Percentiles rank a stretch among this genome's conserved stretches.
These are phyloP conservation scores for Microcebus griseorufus DNA, from an alignment of 2,113 vertebrate genomes.

Conservation along the genomic window DNA sequence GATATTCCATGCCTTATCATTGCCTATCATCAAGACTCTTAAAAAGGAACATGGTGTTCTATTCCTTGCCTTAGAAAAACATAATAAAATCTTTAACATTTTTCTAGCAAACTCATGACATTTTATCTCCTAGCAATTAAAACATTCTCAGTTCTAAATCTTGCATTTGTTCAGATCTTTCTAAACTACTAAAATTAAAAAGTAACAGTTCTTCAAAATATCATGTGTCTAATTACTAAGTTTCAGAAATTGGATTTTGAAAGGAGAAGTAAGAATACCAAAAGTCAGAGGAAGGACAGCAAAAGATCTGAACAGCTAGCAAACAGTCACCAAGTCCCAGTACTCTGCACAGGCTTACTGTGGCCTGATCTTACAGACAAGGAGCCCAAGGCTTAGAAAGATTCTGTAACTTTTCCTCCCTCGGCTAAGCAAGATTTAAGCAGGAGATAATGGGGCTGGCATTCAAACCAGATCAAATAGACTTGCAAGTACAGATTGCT, in stretches of 20 bases:
- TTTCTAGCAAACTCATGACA: neutral
- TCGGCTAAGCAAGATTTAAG: neutral
- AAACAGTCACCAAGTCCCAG: accelerated
- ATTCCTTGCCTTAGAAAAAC: slow-evolving; percentile 23
- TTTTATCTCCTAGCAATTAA: neutral
- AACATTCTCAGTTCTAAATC: neutral
- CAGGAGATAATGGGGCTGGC: no score
- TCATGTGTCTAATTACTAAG: neutral
- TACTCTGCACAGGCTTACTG: neutral
- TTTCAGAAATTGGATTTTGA: slow-evolving; percentile 17
- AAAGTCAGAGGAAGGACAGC: neutral
- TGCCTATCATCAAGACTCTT: neutral
- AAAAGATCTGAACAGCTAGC: neutral
- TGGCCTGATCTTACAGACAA: neutral
- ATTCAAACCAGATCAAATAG: neutral
- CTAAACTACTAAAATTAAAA: neutral
- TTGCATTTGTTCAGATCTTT: neutral
- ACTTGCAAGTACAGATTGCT: neutral
- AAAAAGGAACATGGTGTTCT: neutral
- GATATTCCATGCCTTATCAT: neutral
- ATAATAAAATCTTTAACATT: neutral
- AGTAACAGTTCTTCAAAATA: neutral
- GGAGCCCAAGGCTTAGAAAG: neutral
- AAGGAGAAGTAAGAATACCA: neutral
- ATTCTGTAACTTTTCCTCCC: no score